Evolutionary conservation across 2,797 vertebrate species (phyloP).

Genomic region (Rhadinocentrus ornatus): DNA sequence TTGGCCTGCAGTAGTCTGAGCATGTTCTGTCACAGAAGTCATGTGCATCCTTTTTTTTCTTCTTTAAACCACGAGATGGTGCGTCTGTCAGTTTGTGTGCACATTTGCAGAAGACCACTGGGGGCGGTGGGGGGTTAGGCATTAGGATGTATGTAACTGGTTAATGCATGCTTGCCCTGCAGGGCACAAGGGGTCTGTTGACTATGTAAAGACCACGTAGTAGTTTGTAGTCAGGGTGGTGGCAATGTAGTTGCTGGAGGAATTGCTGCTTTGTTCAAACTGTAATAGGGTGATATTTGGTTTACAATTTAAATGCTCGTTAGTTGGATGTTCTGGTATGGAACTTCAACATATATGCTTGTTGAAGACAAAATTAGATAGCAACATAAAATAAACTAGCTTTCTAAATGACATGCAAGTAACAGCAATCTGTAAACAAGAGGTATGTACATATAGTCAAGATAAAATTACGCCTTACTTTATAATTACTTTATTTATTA

Average conservation of each 20-base stretch:
- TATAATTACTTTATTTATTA: too few relatives aligned
- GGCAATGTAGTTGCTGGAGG: conserved; percentile 5
- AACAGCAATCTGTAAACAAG: too few relatives aligned
- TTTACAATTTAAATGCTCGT: conserved; percentile 7
- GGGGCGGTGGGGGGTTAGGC: conserved; percentile 3
- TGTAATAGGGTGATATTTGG: conserved; percentile 41
- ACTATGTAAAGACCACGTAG: conserved; percentile 4
- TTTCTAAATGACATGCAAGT: too few relatives aligned
- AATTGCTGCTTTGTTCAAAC: conserved; percentile 32
- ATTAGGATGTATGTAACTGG: conserved; percentile 25
- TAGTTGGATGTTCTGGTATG: conserved; percentile 33
- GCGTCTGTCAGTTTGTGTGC: not conserved
- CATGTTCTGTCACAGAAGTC: not conserved
- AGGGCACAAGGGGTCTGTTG: not conserved
- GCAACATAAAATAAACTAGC: not conserved
- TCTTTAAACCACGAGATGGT: not conserved
- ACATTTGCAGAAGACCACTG: not conserved
- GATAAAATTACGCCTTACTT: too few relatives aligned
- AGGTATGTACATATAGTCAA: too few relatives aligned
- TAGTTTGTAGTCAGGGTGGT: conserved; percentile 14
- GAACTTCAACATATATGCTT: conserved; percentile 1
- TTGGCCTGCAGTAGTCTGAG: not conserved
- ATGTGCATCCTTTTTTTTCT: too few relatives aligned
- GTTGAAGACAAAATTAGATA: not conserved
- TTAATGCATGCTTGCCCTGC: conserved; percentile 17